Percentiles rank a stretch among this genome's conserved stretches.
These are phyloP conservation scores for Arge pagana DNA, from an alignment of 2,888 invertebrate species.

Conservation along the genomic window DNA sequence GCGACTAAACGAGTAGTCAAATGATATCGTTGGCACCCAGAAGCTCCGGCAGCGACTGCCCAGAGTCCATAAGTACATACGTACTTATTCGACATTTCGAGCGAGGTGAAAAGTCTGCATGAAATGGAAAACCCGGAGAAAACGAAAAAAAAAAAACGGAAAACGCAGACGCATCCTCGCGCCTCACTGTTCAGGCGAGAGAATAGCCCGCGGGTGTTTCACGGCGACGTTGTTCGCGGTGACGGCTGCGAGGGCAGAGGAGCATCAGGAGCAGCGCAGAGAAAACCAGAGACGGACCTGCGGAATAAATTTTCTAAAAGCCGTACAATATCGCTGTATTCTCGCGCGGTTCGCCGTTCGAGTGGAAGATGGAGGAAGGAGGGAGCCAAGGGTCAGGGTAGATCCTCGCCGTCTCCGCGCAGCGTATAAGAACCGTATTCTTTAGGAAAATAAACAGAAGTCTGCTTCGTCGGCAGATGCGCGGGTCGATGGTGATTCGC, in stretches of 20 bases:
- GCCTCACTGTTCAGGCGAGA: constrained; percentile 2
- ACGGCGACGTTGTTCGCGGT: constrained; percentile 8
- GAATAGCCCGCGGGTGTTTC: constrained; percentile 19
- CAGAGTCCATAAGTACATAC: too few relatives aligned
- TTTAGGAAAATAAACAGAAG: constrained; percentile 47
- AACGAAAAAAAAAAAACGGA: constrained; percentile 18
- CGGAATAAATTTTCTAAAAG: constrained; percentile 21
- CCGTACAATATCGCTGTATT: constrained; percentile 18
- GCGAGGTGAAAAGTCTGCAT: too few relatives aligned
- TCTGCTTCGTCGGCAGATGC: constrained; percentile 39
- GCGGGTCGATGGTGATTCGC: too few relatives aligned
- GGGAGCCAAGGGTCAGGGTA: not conserved
- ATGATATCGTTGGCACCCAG: too few relatives aligned
- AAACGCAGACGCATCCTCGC: constrained; percentile 20
- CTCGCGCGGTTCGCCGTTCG: constrained; percentile 4
- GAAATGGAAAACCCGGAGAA: not conserved
- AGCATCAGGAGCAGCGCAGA: not conserved
- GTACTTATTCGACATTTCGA: too few relatives aligned
- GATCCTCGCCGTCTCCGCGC: constrained; percentile 38
- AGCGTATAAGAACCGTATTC: constrained; percentile 54
- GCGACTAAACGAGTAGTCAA: too few relatives aligned
- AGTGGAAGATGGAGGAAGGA: constrained; percentile 1
- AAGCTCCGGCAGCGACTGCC: too few relatives aligned
- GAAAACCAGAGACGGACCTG: not conserved
- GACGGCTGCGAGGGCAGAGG: not conserved